phyloP scores from a whole-genome alignment of 2,797 vertebrate genomes.

The Sebastiscus tertius region DNA sequence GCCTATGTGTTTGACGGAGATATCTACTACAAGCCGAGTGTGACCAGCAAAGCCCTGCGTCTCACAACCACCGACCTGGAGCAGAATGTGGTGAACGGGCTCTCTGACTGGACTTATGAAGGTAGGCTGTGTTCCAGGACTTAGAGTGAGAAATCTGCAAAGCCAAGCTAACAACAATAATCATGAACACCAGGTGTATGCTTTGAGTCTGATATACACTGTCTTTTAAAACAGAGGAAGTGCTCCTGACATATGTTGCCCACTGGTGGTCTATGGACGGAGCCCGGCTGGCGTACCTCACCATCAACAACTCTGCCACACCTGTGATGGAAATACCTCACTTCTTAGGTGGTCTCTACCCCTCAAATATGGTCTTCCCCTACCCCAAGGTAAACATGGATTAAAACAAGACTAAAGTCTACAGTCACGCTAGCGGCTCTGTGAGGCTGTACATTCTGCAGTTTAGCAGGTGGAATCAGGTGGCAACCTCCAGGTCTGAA shows the following conservation, averaged over 20 bases:
- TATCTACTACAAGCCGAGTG: constrained; percentile 85
- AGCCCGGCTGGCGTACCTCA: constrained; percentile 84
- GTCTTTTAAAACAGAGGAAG: constrained; percentile 81
- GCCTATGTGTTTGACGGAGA: constrained; percentile 85
- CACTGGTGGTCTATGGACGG: constrained; percentile 89
- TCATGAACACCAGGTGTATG: neutral
- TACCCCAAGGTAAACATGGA: constrained; percentile 85
- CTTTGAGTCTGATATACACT: neutral
- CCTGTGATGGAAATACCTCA: constrained; percentile 88
- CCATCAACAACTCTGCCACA: constrained; percentile 87
- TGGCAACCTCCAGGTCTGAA: neutral
- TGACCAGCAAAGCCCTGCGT: constrained; percentile 73
- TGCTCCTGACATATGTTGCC: constrained; percentile 79
- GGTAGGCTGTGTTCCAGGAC: constrained; percentile 63
- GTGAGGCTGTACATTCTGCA: neutral
- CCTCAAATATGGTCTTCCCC: constrained; percentile 81
- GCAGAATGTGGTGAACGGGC: constrained; percentile 80
- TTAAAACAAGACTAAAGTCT: neutral
- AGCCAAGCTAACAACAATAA: neutral
- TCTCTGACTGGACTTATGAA: constrained; percentile 89
- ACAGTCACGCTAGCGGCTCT: neutral
- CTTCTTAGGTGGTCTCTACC: constrained; percentile 86
- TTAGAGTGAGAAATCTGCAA: neutral
- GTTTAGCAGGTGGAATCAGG: neutral
- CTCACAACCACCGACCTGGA: constrained; percentile 81